These are phyloP conservation scores for Florisuga fusca DNA, from an alignment of 2,797 vertebrate species.

Conservation along the genomic window DNA sequence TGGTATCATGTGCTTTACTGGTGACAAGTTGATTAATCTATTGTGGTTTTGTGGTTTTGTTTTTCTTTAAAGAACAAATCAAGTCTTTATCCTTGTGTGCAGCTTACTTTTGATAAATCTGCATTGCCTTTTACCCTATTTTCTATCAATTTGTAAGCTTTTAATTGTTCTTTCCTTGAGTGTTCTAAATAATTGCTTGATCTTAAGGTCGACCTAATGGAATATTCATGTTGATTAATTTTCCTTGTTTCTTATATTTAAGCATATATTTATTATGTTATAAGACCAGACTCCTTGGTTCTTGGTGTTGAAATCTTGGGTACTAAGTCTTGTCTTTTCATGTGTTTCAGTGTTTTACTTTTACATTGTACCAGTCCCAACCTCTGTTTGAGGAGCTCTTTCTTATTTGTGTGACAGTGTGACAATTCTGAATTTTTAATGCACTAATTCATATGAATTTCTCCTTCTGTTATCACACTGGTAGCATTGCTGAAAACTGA, in stretches of 20 bases:
- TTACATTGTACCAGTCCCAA: background rate
- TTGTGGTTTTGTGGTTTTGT: background rate
- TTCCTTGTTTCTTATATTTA: background rate
- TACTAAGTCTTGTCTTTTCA: background rate
- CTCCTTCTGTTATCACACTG: background rate
- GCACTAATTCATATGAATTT: background rate
- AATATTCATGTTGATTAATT: background rate
- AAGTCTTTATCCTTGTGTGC: background rate
- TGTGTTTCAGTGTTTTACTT: background rate
- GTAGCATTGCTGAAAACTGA: background rate
- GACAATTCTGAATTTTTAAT: background rate
- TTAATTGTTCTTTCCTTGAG: background rate
- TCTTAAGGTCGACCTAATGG: background rate
- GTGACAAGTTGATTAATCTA: background rate
- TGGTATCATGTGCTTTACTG: background rate
- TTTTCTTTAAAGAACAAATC: background rate
- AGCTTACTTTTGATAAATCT: background rate
- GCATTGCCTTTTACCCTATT: background rate
- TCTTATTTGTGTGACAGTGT: background rate
- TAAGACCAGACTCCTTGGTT: background rate
- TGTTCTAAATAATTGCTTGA: background rate
- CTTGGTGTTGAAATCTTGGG: background rate
- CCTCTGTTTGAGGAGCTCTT: background rate
- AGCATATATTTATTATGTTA: background rate
- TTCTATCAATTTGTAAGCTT: background rate